phyloP scores from a whole-genome alignment of 2,113 vertebrate species.

The Phaetusa simplex region DNA sequence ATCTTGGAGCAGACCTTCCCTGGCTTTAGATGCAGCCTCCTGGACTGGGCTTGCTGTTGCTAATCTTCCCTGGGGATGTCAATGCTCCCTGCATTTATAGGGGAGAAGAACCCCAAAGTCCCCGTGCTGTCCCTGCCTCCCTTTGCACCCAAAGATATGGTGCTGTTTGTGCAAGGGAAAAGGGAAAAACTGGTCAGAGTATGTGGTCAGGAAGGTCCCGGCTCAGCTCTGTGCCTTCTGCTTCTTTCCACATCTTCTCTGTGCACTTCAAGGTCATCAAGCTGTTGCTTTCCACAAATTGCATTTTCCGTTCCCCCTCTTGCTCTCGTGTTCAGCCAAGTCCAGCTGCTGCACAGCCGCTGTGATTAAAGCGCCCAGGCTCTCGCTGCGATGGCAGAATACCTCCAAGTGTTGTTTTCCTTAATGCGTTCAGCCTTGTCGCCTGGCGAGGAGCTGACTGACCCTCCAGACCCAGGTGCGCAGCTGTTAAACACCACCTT shows the following conservation, averaged over 20 bases:
- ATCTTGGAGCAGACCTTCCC: background rate
- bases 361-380: background rate
- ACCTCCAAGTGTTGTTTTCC: background rate
- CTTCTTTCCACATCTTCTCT: background rate
- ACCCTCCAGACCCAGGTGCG: background rate
- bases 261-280: background rate
- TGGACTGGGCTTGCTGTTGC: background rate
- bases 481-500: background rate
- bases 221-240: background rate
- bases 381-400: background rate
- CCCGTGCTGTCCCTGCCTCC: background rate
- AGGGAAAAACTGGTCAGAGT: background rate
- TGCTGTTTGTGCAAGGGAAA: fast-evolving
- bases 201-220: background rate
- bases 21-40: background rate
- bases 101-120: background rate
- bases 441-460: background rate
- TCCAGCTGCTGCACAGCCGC: background rate
- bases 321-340: background rate
- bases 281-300: background rate
- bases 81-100: background rate
- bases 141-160: background rate
- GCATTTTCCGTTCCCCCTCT: background rate
- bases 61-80: background rate
- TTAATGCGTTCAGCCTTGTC: background rate